phyloP scores from a whole-genome alignment of 53 echinoderm and acorn worm species.

The Arbacia lixula region DNA sequence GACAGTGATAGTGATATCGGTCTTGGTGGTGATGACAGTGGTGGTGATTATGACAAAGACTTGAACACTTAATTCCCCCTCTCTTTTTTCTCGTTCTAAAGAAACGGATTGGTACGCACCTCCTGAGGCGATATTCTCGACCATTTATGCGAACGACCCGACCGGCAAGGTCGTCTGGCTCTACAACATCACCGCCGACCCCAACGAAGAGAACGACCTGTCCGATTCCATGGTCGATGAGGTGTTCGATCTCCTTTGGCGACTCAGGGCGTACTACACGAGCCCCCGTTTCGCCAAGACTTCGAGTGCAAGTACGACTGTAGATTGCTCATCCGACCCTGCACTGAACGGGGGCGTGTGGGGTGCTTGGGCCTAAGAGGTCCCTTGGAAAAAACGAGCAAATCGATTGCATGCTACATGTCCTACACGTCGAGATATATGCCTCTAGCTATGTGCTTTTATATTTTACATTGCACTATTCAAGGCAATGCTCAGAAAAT shows the following conservation, averaged over 20 bases:
- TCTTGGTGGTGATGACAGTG: too few species aligned
- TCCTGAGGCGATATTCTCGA: not conserved
- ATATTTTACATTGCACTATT: too few species aligned
- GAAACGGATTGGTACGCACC: slow-evolving; percentile 37
- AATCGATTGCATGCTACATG: too few species aligned
- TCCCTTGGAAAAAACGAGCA: too few species aligned
- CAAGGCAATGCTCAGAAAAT: too few species aligned
- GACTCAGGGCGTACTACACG: slow-evolving; percentile 14
- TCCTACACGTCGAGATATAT: too few species aligned
- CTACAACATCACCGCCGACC: slow-evolving; percentile 64
- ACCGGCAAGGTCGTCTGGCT: slow-evolving; percentile 42
- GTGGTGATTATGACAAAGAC: too few species aligned
- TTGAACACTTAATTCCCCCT: too few species aligned
- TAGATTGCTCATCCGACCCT: slow-evolving; percentile 31
- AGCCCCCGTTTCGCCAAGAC: not conserved
- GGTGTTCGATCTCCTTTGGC: slow-evolving; percentile 1
- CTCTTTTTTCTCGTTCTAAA: too few species aligned
- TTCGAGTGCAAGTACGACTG: not conserved
- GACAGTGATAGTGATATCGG: too few species aligned
- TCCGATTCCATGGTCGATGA: slow-evolving; percentile 19
- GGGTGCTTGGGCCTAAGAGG: slow-evolving; percentile 30
- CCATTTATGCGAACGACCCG: not conserved
- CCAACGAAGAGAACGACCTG: slow-evolving; percentile 44
- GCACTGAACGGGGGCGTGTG: slow-evolving; percentile 21
- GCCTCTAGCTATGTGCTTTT: too few species aligned